A percentile compares a stretch with the other conserved stretches of the same genome.
Evolutionary conservation across 2,113 vertebrate species (phyloP).

Genomic region (Thamnophis sirtalis): DNA sequence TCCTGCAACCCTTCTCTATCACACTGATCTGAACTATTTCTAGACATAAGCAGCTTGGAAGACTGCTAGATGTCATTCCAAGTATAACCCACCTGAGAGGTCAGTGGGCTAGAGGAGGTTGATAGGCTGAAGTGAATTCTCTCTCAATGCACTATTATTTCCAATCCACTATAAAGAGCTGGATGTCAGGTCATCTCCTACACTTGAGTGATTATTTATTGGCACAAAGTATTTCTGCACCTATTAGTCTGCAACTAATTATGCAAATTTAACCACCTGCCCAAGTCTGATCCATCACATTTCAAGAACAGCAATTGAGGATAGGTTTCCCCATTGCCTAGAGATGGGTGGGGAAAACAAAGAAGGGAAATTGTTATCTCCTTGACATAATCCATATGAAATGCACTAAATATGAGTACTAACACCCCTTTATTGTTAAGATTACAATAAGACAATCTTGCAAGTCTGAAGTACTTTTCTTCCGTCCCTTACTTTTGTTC

Average conservation of each 20-base stretch:
- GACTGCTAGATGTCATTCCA: not conserved
- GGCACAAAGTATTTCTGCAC: not conserved
- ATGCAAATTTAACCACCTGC: not conserved
- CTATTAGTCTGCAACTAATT: not conserved
- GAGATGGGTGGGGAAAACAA: not conserved
- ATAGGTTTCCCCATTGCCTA: not conserved
- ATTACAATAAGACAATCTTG: not conserved
- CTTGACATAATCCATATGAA: not conserved
- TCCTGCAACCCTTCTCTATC: not conserved
- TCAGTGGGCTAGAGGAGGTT: not conserved
- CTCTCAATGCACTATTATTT: not conserved
- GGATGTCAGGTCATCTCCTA: not conserved
- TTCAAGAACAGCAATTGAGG: not conserved
- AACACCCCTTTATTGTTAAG: not conserved
- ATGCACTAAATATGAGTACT: not conserved
- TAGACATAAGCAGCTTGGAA: not conserved
- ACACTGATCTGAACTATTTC: not conserved
- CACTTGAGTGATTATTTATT: not conserved
- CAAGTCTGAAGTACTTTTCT: not conserved
- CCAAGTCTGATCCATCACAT: not conserved
- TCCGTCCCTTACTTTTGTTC: not conserved
- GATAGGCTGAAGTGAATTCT: not conserved
- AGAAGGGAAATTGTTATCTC: not conserved
- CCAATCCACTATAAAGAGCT: not conserved
- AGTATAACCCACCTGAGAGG: not conserved